Evolutionary conservation across 1,140 invertebrate species (phyloP), one percentile per base, ranked within the genome.

Genomic region (Drosophila melanica): DNA sequence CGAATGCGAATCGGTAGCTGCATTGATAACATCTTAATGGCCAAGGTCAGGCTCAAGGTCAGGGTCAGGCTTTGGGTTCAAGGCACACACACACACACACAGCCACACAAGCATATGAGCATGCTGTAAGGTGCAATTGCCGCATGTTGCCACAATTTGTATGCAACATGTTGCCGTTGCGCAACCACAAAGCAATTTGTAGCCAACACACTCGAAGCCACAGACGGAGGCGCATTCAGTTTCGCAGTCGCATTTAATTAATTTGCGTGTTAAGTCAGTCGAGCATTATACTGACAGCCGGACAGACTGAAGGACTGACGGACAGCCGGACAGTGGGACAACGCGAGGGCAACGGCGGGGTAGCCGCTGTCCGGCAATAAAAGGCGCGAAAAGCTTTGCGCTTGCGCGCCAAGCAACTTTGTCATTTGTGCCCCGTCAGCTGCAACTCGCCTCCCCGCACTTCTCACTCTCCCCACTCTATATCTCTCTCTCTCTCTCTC

Each of bases 91-190:
- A 65, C 62, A 78, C 60, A 47, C 41, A 35, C 64, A 60, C 41
- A 53, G 20, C 62, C 62, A 78, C 60, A 47, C 45, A 41, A 23
- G 20, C 47, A 64, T 77, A 41, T 16, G 59, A 65, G 41, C 73
- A 55, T 77, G 27, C 27, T 39, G 55, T 68, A 65, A 76, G 73
- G 55, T 68, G 65, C 60, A 72, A 70, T 35, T 63, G 75, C 53
- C 47, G 55, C 60, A 67, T 60, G 75, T 45, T 82, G 79, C 70
- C 64, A 59, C 67, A 87, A 73, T 76, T 87, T 65, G 79, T 72
- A 58, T 47, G 82, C 82, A 86, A 72, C 81, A 79, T 82, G 79
- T 81, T 81, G 79, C 27, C 68, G 62, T 48, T 65, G 63, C 59
- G 44, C 37, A 73, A 71, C 74, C 58, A 47, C 78, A 73, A 51